Percentiles rank a stretch among this genome's conserved stretches.
Evolutionary conservation across 2,113 vertebrate genomes (phyloP).

Genomic region (Corvus moneduloides): DNA sequence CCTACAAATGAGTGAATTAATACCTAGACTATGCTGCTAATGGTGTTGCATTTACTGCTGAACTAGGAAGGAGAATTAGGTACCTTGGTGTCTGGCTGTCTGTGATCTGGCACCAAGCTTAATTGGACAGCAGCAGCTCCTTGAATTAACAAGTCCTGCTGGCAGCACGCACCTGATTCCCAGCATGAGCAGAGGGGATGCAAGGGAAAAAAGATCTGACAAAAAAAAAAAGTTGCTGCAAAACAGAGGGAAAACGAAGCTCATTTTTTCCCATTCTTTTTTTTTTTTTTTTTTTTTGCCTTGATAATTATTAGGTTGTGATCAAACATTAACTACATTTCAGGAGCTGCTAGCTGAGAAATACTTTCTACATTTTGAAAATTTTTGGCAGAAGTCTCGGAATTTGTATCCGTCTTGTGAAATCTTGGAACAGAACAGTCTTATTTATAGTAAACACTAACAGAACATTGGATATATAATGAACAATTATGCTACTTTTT

Average conservation of each 20-base stretch:
- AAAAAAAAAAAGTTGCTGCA: neutral
- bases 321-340: neutral
- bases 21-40: neutral
- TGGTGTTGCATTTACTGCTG: neutral
- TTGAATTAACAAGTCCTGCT: conserved; percentile 1
- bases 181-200: neutral
- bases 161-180: neutral
- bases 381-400: neutral
- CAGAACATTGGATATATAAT: neutral
- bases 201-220: neutral
- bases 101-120: conserved; percentile 19
- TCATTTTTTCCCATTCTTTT: neutral
- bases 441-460: conserved; percentile 39
- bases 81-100: neutral
- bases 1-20: neutral
- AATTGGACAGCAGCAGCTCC: conserved; percentile 16
- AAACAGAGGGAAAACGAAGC: neutral
- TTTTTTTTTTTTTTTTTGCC: neutral
- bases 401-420: neutral
- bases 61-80: neutral
- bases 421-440: conserved; percentile 19
- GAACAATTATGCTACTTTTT: neutral
- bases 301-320: neutral
- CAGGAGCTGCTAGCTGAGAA: neutral
- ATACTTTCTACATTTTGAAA: neutral